Percentiles rank a stretch among this genome's conserved stretches.
Evolutionary conservation across 2,888 invertebrate genomes (phyloP).

Genomic region (Aricia artaxerxes): DNA sequence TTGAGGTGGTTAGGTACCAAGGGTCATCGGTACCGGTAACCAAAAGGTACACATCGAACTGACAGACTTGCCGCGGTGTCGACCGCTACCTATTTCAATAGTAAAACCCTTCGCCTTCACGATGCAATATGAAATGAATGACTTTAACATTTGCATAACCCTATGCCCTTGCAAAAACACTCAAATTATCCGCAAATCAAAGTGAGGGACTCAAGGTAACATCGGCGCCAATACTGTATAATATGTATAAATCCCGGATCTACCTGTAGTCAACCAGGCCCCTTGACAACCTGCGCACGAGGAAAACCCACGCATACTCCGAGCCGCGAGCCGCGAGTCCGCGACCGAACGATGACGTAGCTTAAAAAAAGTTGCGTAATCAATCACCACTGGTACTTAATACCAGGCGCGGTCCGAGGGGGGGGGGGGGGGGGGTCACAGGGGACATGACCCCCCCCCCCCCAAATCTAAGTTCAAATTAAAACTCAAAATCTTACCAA

Average conservation of each 20-base stretch:
- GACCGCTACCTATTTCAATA: no score
- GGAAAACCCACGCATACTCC: constrained; percentile 3
- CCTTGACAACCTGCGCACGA: background rate
- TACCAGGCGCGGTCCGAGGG: background rate
- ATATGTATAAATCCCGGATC: background rate
- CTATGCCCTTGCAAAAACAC: no score
- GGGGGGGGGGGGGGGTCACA: no score
- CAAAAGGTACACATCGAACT: no score
- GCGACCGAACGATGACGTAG: background rate
- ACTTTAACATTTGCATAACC: no score
- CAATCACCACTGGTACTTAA: background rate
- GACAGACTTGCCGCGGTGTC: no score
- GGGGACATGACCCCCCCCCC: no score
- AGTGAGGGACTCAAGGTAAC: background rate
- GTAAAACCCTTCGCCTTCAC: background rate
- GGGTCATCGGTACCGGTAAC: background rate
- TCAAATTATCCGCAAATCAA: background rate
- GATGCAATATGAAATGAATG: no score
- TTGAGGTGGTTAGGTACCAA: background rate
- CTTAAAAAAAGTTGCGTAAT: background rate
- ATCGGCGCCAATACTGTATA: background rate
- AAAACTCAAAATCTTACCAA: no score
- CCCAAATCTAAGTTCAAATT: no score
- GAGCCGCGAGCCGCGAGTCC: background rate
- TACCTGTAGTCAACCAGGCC: background rate